A percentile compares a stretch with the other conserved stretches of the same genome.
phyloP scores from a whole-genome alignment of 2,797 vertebrate species.

The Enteromius afrohamiltoni region DNA sequence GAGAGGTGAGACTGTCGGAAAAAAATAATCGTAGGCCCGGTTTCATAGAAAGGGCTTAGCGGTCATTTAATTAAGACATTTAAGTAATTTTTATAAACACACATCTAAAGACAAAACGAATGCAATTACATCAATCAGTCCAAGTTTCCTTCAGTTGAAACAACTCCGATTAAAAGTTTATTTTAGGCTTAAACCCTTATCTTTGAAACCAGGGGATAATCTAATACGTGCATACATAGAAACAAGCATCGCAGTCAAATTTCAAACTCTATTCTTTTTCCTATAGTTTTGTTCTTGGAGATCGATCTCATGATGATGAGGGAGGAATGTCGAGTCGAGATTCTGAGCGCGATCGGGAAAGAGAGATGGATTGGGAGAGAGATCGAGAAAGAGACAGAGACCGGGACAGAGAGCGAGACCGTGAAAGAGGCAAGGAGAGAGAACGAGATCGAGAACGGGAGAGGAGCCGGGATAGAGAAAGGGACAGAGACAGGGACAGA shows the following conservation, averaged over 20 bases:
- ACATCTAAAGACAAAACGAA: too few relatives aligned
- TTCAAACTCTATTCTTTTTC: neutral
- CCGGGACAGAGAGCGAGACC: constrained; percentile 52
- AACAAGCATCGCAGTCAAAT: neutral
- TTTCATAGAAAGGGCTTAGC: too few relatives aligned
- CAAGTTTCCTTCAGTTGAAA: too few relatives aligned
- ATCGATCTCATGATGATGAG: constrained; percentile 81
- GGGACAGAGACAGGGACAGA: constrained; percentile 56
- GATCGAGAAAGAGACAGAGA: constrained; percentile 65
- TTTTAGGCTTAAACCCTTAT: too few relatives aligned
- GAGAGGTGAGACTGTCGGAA: constrained; percentile 80
- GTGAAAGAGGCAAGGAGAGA: constrained; percentile 64
- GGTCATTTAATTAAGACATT: too few relatives aligned
- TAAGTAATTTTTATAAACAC: too few relatives aligned
- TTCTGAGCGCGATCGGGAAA: constrained; percentile 52
- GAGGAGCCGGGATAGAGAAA: constrained; percentile 21
- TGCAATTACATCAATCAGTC: too few relatives aligned
- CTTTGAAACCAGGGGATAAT: too few relatives aligned
- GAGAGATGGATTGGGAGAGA: constrained; percentile 59
- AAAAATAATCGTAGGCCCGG: neutral
- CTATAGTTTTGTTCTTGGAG: constrained; percentile 86
- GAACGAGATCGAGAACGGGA: constrained; percentile 64
- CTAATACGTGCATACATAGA: neutral
- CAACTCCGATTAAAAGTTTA: too few relatives aligned
- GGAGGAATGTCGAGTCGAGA: constrained; percentile 34